phyloP scores from a whole-genome alignment of 2,888 invertebrate species.

The Sympetrum striolatum region DNA sequence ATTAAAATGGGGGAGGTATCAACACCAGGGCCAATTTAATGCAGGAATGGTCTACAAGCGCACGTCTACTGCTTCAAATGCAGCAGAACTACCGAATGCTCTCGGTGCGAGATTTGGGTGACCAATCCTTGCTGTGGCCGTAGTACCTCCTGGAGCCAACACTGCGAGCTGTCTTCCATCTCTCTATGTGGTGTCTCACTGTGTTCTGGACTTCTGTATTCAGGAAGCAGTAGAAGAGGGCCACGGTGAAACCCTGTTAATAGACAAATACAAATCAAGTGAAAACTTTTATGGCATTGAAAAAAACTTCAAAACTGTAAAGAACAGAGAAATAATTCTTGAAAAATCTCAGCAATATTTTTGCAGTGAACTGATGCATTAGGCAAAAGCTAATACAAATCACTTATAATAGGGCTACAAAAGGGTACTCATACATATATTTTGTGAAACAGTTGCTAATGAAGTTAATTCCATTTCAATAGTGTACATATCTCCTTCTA shows the following conservation, averaged over 20 bases:
- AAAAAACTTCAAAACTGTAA: no score
- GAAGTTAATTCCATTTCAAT: no score
- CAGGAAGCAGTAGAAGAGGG: constrained; percentile 90
- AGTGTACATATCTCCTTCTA: no score
- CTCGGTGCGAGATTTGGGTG: constrained; percentile 60
- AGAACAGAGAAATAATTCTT: neutral
- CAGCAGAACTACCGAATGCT: constrained; percentile 55
- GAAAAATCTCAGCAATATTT: neutral
- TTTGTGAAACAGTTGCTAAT: no score
- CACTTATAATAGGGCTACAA: no score
- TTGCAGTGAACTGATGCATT: no score
- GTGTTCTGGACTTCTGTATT: constrained; percentile 91
- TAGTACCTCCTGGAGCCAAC: constrained; percentile 70
- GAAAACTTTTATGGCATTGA: neutral
- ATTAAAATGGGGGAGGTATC: neutral
- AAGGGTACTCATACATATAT: no score
- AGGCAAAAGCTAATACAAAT: no score
- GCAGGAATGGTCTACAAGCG: no score
- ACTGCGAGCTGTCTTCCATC: constrained; percentile 75
- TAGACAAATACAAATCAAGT: constrained; percentile 2
- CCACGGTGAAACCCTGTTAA: constrained; percentile 84
- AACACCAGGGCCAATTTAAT: no score
- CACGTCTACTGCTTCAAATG: no score
- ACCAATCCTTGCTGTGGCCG: constrained; percentile 82
- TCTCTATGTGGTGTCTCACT: constrained; percentile 78